These are phyloP conservation scores for Taphrorychus bicolor DNA, from an alignment of 2,888 invertebrate genomes.

Conservation along the genomic window DNA sequence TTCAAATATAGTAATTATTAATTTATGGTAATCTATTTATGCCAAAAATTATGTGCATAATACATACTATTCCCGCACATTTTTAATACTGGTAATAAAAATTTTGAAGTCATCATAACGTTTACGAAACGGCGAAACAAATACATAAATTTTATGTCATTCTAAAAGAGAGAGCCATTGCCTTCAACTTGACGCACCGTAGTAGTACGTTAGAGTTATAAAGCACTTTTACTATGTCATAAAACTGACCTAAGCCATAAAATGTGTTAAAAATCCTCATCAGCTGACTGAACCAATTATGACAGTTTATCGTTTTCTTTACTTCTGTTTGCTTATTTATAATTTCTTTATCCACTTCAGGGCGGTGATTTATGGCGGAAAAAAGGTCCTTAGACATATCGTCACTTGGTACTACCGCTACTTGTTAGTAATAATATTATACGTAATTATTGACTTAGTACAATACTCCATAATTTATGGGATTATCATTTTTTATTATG, in stretches of 20 bases:
- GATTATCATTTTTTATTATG: no score
- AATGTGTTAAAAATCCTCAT: conserved; percentile 55
- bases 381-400: no score
- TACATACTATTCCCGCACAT: no score
- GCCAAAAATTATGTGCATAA: no score
- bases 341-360: conserved; percentile 15
- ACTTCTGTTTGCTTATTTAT: conserved; percentile 47
- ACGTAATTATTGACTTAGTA: no score
- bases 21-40: no score
- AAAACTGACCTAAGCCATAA: conserved; percentile 60
- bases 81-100: background rate
- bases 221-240: conserved; percentile 58
- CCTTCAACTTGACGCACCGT: conserved; percentile 34
- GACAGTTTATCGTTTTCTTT: conserved; percentile 47
- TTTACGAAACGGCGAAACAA: conserved; percentile 21
- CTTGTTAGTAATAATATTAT: no score
- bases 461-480: no score
- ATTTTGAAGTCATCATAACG: background rate
- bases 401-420: no score
- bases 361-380: conserved; percentile 33
- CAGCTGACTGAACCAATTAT: conserved; percentile 57
- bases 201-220: conserved; percentile 46
- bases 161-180: conserved; percentile 31
- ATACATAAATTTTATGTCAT: conserved; percentile 33
- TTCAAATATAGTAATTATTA: no score